These are phyloP conservation scores for Perca fluviatilis DNA, from an alignment of 2,113 vertebrate genomes.

Conservation along the genomic window DNA sequence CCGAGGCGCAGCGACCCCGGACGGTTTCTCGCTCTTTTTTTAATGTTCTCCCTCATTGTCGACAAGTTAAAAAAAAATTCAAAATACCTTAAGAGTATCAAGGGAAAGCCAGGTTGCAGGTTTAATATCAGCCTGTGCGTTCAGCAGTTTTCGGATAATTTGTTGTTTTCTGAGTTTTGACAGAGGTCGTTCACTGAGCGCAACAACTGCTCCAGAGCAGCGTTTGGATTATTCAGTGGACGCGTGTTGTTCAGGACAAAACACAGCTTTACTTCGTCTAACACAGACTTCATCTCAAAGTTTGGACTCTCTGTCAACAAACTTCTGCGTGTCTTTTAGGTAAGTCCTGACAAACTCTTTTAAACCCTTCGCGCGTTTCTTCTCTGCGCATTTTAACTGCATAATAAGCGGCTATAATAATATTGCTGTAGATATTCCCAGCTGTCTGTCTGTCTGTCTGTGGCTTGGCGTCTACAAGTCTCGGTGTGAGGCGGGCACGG, in stretches of 20 bases:
- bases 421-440: slow-evolving; percentile 62
- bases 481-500: slow-evolving; percentile 62
- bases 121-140: background rate
- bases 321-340: slow-evolving; percentile 72
- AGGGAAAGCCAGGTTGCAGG: slow-evolving; percentile 1
- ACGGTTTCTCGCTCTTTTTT: background rate
- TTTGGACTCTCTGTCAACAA: slow-evolving; percentile 51
- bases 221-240: slow-evolving; percentile 49
- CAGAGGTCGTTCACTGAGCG: slow-evolving; percentile 55
- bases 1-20: background rate
- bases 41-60: background rate
- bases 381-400: slow-evolving; percentile 15
- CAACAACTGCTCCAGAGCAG: slow-evolving; percentile 26
- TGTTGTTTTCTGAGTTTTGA: slow-evolving; percentile 53
- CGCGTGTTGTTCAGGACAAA: slow-evolving; percentile 6
- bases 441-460: slow-evolving; percentile 40
- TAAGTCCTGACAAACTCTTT: slow-evolving; percentile 60
- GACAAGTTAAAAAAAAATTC: slow-evolving; percentile 13
- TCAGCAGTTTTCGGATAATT: background rate
- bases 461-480: slow-evolving; percentile 80
- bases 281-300: slow-evolving; percentile 33
- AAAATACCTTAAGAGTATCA: background rate
- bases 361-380: background rate
- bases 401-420: slow-evolving; percentile 45
- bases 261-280: background rate